Conservation (phyloP, 2,888 invertebrate species). For the Muscina levida region DNA sequence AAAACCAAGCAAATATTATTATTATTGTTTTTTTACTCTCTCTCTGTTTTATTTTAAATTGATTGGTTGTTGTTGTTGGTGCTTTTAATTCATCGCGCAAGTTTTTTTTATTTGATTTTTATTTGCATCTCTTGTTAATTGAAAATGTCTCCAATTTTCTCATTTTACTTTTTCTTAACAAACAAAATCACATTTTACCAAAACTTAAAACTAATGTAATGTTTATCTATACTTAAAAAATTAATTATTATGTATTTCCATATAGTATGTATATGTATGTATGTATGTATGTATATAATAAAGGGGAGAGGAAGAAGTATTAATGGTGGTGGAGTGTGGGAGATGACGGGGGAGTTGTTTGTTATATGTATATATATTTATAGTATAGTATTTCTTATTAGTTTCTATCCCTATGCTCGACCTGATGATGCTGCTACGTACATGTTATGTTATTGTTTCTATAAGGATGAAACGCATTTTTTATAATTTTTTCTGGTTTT, state of each 20-base stretch:
- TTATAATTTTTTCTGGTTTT: neutral
- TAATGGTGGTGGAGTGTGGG: neutral
- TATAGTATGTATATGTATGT: conserved; percentile 16
- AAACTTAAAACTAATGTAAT: conserved; percentile 62
- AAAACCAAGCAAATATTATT: too few species aligned
- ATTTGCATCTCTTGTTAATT: conserved; percentile 55
- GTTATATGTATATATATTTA: conserved; percentile 15
- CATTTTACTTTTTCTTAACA: conserved; percentile 51
- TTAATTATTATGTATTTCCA: neutral
- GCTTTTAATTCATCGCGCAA: conserved; percentile 62
- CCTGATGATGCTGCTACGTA: conserved; percentile 35
- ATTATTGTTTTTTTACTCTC: too few species aligned
- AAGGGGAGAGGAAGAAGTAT: neutral
- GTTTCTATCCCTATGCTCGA: conserved; percentile 37
- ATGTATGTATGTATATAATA: conserved; percentile 24
- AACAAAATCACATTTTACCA: conserved; percentile 65
- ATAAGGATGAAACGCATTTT: conserved; percentile 18
- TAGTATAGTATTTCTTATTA: conserved; percentile 17
- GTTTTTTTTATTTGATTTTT: conserved; percentile 60
- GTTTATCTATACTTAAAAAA: conserved; percentile 62
- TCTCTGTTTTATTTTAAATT: conserved; percentile 45
- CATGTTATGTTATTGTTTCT: conserved; percentile 13
- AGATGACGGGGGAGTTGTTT: conserved; percentile 12
- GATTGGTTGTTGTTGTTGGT: conserved; percentile 62
- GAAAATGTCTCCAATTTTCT: conserved; percentile 45